Evolutionary conservation across 2,888 invertebrate species (phyloP).

Genomic region (Stenodera caucasica): DNA sequence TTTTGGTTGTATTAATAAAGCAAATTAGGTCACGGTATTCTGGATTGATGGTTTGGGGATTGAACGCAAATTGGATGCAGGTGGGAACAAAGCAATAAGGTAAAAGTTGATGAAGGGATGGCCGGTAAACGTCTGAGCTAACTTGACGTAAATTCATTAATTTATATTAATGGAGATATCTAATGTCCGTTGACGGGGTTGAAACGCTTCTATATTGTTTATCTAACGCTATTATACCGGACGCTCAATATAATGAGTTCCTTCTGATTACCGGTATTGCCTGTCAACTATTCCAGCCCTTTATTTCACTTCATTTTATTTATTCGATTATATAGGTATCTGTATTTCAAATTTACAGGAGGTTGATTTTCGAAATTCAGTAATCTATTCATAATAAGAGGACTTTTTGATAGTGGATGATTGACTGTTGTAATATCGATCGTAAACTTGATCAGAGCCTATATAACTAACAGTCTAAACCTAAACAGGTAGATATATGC

Average conservation of each 20-base stretch:
- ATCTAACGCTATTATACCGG: slow-evolving; percentile 48
- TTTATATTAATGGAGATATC: slow-evolving; percentile 53
- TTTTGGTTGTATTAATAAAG: slow-evolving; percentile 1
- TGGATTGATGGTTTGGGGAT: background rate
- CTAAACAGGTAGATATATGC: too few species aligned
- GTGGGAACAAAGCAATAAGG: slow-evolving; percentile 44
- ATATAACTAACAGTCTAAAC: too few species aligned
- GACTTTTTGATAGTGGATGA: too few species aligned
- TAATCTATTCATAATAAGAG: too few species aligned
- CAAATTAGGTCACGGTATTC: background rate
- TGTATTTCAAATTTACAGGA: too few species aligned
- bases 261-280: slow-evolving; percentile 47
- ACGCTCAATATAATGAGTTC: slow-evolving; percentile 51
- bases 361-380: too few species aligned
- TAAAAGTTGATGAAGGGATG: slow-evolving; percentile 38
- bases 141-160: slow-evolving; percentile 46
- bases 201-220: slow-evolving; percentile 45
- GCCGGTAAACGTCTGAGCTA: slow-evolving; percentile 36
- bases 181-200: slow-evolving; percentile 48
- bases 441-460: too few species aligned
- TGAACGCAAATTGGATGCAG: slow-evolving; percentile 32
- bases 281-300: slow-evolving; percentile 33
- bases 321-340: background rate
- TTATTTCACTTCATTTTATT: slow-evolving; percentile 12
- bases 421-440: too few species aligned